Conservation (phyloP, 2,888 invertebrate genomes). For the Esperia sulphurella region DNA sequence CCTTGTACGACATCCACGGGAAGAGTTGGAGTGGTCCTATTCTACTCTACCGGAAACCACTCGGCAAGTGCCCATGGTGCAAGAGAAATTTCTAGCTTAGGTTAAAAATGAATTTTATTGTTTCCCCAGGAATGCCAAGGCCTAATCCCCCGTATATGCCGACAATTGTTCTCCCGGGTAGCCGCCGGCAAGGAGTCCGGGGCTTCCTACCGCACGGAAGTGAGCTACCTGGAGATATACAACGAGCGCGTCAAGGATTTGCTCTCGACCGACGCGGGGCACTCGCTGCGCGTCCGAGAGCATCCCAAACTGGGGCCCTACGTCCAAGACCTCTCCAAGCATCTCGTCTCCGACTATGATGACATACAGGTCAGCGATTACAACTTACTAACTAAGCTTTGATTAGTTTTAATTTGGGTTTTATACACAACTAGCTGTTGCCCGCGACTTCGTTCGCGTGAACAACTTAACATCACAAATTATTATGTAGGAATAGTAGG, state of each 20-base stretch:
- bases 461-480: no score
- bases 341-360: slow-evolving; percentile 90
- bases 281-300: slow-evolving; percentile 87
- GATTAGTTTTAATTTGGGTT: no score
- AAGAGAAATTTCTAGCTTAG: no score
- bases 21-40: no score
- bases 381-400: no score
- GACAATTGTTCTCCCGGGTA: slow-evolving; percentile 89
- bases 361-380: slow-evolving; percentile 83
- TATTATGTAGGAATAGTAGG: no score
- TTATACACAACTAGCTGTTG: no score
- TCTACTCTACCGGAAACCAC: no score
- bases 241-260: slow-evolving; percentile 90
- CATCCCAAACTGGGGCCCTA: slow-evolving; percentile 90
- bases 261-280: slow-evolving; percentile 79
- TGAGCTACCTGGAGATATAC: slow-evolving; percentile 92
- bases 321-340: slow-evolving; percentile 92
- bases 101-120: no score
- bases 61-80: no score
- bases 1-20: no score
- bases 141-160: slow-evolving; percentile 91
- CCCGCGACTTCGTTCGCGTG: no score
- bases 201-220: slow-evolving; percentile 91
- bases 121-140: slow-evolving; percentile 85
- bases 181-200: slow-evolving; percentile 89